These are phyloP conservation scores for Pangasius mekongensis DNA, from an alignment of 2,797 vertebrate species.

Conservation along the genomic window DNA sequence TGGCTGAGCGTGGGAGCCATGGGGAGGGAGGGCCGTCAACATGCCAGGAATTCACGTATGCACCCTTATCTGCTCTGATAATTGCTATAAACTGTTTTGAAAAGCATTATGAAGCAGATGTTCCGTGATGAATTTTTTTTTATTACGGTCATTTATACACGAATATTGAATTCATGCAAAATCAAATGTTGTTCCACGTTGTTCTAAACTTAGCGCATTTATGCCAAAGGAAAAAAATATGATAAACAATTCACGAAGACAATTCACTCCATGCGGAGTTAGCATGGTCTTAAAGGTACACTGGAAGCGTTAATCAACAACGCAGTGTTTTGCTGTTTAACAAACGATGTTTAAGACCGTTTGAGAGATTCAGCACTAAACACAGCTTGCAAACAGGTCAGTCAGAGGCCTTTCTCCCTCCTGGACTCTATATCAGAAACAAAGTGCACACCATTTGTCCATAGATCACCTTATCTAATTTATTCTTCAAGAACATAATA, in stretches of 20 bases:
- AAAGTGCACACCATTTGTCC: slow-evolving; percentile 30
- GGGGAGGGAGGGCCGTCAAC: neutral
- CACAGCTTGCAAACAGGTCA: neutral
- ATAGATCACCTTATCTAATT: slow-evolving; percentile 50
- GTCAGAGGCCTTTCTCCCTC: neutral
- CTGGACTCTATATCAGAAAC: slow-evolving; percentile 8
- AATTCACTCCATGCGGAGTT: neutral
- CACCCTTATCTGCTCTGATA: slow-evolving; percentile 15
- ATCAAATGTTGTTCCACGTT: neutral
- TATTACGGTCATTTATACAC: neutral
- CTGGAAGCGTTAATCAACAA: neutral
- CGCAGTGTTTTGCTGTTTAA: neutral
- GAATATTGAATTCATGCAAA: neutral
- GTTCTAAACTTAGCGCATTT: neutral
- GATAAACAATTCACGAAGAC: neutral
- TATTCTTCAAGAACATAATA: slow-evolving; percentile 53
- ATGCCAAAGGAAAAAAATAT: neutral
- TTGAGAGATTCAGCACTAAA: neutral
- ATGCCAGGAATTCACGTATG: slow-evolving; percentile 26
- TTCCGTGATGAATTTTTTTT: neutral
- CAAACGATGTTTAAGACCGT: neutral
- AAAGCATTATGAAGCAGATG: slow-evolving; percentile 14
- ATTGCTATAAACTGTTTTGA: slow-evolving; percentile 20
- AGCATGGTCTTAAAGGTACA: neutral
- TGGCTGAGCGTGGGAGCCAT: slow-evolving; percentile 5